Percentiles rank a stretch among this genome's conserved stretches.
These are phyloP conservation scores for Ctenochaetus hawaiiensis DNA, from an alignment of 2,797 vertebrate species.

Conservation along the genomic window DNA sequence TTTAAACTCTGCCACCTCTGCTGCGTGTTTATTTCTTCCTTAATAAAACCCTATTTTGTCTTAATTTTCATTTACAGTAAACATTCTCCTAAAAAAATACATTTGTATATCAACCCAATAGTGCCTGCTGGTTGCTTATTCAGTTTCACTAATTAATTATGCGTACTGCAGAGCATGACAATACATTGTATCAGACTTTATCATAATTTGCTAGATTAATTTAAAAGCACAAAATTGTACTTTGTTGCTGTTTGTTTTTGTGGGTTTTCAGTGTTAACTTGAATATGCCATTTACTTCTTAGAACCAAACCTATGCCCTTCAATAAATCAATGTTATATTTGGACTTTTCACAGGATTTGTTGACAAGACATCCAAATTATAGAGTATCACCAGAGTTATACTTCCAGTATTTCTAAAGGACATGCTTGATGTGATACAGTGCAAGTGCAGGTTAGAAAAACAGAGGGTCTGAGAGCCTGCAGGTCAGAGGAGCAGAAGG, in stretches of 20 bases:
- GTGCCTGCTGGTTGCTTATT: too few relatives aligned
- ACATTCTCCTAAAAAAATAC: too few relatives aligned
- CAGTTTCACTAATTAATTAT: too few relatives aligned
- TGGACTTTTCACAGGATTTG: conserved; percentile 12
- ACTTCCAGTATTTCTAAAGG: conserved; percentile 2
- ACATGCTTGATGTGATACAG: conserved; percentile 21
- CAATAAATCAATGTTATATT: not conserved
- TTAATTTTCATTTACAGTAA: too few relatives aligned
- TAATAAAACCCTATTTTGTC: too few relatives aligned
- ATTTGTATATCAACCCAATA: too few relatives aligned
- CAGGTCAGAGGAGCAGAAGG: conserved; percentile 60
- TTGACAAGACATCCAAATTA: not conserved
- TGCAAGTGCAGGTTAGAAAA: conserved; percentile 47
- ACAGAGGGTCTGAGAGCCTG: conserved; percentile 46
- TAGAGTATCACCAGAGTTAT: conserved; percentile 2
- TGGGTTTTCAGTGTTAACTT: not conserved
- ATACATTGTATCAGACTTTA: too few relatives aligned
- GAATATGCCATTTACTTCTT: too few relatives aligned
- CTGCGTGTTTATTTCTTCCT: too few relatives aligned
- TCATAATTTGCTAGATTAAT: not conserved
- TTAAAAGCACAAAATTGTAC: not conserved
- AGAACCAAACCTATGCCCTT: not conserved
- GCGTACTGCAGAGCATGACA: too few relatives aligned
- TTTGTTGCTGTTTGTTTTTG: not conserved
- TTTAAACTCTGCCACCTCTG: too few relatives aligned